Base-by-base conservation (phyloP, 1,140 invertebrate species). In the Antheraea mylitta region DNA sequence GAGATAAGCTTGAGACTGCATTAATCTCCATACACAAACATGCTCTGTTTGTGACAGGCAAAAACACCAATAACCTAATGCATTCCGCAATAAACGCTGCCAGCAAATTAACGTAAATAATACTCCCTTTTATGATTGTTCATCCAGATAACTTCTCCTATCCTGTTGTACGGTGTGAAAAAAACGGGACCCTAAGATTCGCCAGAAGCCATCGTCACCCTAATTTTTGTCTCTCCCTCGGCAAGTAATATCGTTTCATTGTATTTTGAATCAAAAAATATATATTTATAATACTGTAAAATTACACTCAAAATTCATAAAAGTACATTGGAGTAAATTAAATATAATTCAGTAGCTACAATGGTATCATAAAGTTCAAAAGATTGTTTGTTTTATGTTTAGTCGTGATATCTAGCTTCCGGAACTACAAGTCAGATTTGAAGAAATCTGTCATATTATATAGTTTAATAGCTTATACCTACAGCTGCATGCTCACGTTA, bases 1-100 rank as follows among this genome's bases (percentile, higher is more conserved):
- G 78, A 75, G 81, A 87, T 87, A 85, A 83, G 82, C 80, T 73
- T 70, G 70, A 81, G 76, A 82, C 77, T 78, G 76, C 75, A 79
- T 76, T 76, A 78, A 85, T 88, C 77, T 82, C 72, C 85, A 89
- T 89, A 82, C 38, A 65, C 42, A 65, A 45, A 48, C 42, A 61
- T 30, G 16, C 60, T 37, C 64, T 19, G 42, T 16, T 19, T 38
- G n/a, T 42, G 62, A 65, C 64, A 53, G 45, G 45, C 45, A 65
- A 65, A 48, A 65, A 64, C 58, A 72, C 77, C 78, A 74, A 81
- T 81, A 78, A 81, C 68, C 75, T 72, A 75, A 77, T 67, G 66
- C 58, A 80, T 79, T 74, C 69, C 65, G 71, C 65, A 67, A 73
- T 66, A 79, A 81, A 73, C 69, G 77, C 74, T 75, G 70, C 67